Evolutionary conservation across 2,113 vertebrate species (phyloP).

Genomic region (Anser cygnoides): DNA sequence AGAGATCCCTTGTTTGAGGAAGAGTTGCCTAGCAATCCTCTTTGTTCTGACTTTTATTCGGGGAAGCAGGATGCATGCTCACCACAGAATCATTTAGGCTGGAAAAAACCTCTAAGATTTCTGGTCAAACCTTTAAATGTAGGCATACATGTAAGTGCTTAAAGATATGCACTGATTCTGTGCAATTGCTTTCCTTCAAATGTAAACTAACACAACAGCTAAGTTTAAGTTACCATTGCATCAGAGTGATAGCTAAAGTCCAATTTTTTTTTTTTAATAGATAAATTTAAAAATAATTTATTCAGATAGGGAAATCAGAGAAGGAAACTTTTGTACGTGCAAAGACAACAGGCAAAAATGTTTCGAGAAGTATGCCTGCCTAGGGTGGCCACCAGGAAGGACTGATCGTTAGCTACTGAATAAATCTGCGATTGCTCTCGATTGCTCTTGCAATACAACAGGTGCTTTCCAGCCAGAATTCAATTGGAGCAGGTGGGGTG

Average conservation of each 20-base stretch:
- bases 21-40: neutral
- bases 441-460: neutral
- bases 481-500: neutral
- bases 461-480: neutral
- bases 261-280: neutral
- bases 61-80: neutral
- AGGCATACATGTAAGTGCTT: neutral
- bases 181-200: neutral
- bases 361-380: neutral
- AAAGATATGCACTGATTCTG: neutral
- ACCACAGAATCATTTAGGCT: neutral
- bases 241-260: neutral
- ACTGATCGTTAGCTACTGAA: neutral
- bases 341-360: neutral
- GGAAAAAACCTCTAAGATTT: no score
- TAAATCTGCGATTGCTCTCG: neutral
- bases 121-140: no score
- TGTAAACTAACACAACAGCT: neutral
- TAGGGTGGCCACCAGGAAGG: neutral
- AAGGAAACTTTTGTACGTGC: neutral
- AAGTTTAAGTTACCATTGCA: neutral
- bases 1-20: neutral
- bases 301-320: neutral
- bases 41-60: neutral
- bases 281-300: accelerated